Conservation (phyloP, 2,113 vertebrate genomes). For the Onychostruthus taczanowskii region DNA sequence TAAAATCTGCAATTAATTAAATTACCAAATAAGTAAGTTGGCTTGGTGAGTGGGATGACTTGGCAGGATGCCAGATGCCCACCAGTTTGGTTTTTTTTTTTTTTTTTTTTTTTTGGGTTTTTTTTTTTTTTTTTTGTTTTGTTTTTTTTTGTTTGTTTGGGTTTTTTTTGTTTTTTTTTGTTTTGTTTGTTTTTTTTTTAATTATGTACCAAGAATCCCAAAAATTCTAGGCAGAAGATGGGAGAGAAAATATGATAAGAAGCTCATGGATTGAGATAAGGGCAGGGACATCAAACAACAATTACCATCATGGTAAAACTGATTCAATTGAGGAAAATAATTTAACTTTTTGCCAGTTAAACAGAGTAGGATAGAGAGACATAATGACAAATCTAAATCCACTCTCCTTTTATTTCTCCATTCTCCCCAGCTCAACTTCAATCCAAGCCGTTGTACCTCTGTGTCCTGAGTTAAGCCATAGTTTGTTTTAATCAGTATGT, state of each 20-base stretch:
- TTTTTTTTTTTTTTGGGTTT: no score
- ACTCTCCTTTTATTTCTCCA: background rate
- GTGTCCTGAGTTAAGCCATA: background rate
- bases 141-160: no score
- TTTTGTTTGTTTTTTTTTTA: no score
- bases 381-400: background rate
- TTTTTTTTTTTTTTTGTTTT: rapidly evolving
- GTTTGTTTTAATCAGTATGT: background rate
- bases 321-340: background rate
- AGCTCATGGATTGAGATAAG: background rate
- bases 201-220: no score
- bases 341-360: background rate
- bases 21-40: background rate
- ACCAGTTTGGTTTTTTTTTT: background rate
- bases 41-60: background rate
- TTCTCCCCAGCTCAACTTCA: background rate
- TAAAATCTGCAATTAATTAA: background rate
- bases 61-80: background rate
- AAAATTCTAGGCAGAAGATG: no score
- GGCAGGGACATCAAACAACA: background rate
- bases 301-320: background rate
- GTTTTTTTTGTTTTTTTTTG: no score
- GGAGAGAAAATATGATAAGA: background rate
- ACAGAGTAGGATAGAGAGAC: background rate
- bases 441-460: background rate